Base-by-base conservation (phyloP, 2,113 vertebrate species). In the Heloderma charlesbogerti region DNA sequence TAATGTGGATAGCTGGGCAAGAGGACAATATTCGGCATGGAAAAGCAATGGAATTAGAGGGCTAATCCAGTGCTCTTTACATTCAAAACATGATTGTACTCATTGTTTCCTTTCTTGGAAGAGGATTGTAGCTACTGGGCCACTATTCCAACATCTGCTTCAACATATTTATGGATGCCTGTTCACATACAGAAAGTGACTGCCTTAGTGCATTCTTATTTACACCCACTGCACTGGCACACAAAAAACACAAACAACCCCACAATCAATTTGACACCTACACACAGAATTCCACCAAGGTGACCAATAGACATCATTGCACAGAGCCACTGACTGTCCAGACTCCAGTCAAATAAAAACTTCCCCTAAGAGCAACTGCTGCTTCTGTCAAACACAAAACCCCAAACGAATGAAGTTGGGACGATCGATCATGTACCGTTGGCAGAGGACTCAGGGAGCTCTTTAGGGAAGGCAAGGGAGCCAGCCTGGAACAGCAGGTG, bases 1-100 rank as follows among this genome's bases (percentile, higher is more conserved):
- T 93, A 92, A 25, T 88, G 84, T 89, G 91, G 84, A 82, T 81
- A 90, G 92, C 91, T 91, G 89, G 71, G 20, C 82, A 94, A 51
- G 84, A 89, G 93, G 90, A 95, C 72, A 8, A 74, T 84, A 90
- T 91, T 94, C 45, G 37, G 8, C 75, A 78, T 72, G 31, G 89
- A 88, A 51, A 29, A 84, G 81, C 71, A 90, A 20, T 43, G 75
- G 74, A 40, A 1, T 82, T 27, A n/a, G 9, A 51, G 43, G 9
- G 48, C 71, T 63, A 71, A 43, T 37, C 8, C 43, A 67, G 40
- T 0, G 0, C 82, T 91, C 48, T 6, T n/a, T 79, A 16, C 12
- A 84, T 37, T 79, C 40, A 60, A 88, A 87, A 25, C 16, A 37
- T 34, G 18, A 20, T 22, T 54, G 10, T 60, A 69, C 18, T 78